Evolutionary conservation across 2,113 vertebrate genomes (phyloP).

Genomic region (Ammodytes dubius): DNA sequence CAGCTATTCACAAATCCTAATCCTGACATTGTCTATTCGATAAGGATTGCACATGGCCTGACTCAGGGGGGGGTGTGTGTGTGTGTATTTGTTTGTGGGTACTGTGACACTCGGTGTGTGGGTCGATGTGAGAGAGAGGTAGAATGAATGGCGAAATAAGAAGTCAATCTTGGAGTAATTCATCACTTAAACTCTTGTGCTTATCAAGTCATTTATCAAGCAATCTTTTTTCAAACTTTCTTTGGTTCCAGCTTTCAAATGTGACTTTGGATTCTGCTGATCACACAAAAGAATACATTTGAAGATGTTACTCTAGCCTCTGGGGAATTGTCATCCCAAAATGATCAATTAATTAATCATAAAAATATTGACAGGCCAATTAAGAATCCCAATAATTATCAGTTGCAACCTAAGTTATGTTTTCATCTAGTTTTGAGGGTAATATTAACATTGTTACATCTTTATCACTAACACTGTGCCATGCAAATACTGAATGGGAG

Average conservation of each 20-base stretch:
- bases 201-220: background rate
- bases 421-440: background rate
- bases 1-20: constrained; percentile 58
- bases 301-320: background rate
- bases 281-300: background rate
- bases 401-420: background rate
- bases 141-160: background rate
- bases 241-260: background rate
- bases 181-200: background rate
- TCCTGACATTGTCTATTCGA: constrained; percentile 63
- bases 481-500: background rate
- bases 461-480: background rate
- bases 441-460: background rate
- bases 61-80: constrained; percentile 4
- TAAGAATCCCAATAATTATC: background rate
- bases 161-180: background rate
- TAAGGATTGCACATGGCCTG: background rate
- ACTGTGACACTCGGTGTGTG: background rate
- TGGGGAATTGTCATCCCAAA: background rate
- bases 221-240: background rate
- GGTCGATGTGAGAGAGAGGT: background rate
- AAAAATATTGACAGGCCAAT: background rate
- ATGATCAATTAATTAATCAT: too few relatives aligned
- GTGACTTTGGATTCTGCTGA: background rate
- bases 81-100: background rate